Conservation (phyloP, 2,888 invertebrate genomes). For the Dicyrtomina minuta region DNA sequence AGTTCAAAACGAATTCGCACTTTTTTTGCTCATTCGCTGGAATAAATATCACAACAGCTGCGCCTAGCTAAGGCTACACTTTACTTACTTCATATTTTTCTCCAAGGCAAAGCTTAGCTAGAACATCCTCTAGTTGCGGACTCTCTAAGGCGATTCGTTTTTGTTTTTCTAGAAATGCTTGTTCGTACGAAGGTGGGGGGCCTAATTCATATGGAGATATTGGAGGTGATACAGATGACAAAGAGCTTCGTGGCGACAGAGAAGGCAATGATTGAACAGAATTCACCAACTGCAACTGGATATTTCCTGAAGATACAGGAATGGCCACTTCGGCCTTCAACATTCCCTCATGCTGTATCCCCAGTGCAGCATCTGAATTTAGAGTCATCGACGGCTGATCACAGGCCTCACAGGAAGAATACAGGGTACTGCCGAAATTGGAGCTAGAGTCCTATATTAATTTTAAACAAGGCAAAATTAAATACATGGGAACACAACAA, state of each 20-base stretch:
- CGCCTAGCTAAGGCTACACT: no score
- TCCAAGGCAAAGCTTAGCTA: slow-evolving; percentile 44
- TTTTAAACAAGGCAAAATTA: slow-evolving; percentile 1
- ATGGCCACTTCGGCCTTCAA: slow-evolving; percentile 15
- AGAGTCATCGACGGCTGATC: slow-evolving; percentile 36
- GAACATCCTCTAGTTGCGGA: slow-evolving; percentile 42
- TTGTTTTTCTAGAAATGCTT: slow-evolving; percentile 62
- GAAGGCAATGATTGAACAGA: slow-evolving; percentile 78
- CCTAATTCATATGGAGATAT: slow-evolving; percentile 65
- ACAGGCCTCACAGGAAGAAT: slow-evolving; percentile 39
- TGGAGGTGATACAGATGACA: slow-evolving; percentile 84
- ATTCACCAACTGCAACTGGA: slow-evolving; percentile 20
- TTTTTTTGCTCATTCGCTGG: no score
- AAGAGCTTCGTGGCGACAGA: slow-evolving; percentile 78
- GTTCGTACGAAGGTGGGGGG: slow-evolving; percentile 65
- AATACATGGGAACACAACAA: neutral
- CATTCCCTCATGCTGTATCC: slow-evolving; percentile 20
- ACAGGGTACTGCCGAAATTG: slow-evolving; percentile 10
- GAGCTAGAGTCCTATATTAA: slow-evolving; percentile 31
- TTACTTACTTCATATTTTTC: slow-evolving; percentile 27
- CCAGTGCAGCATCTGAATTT: slow-evolving; percentile 24
- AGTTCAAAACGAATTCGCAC: no score
- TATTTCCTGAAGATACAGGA: slow-evolving; percentile 9
- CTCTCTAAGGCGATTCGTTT: slow-evolving; percentile 39
- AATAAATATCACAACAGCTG: no score